Percentiles rank a stretch among this genome's conserved stretches.
Conservation (phyloP, 2,113 vertebrate genomes). For the Macquaria australasica region DNA sequence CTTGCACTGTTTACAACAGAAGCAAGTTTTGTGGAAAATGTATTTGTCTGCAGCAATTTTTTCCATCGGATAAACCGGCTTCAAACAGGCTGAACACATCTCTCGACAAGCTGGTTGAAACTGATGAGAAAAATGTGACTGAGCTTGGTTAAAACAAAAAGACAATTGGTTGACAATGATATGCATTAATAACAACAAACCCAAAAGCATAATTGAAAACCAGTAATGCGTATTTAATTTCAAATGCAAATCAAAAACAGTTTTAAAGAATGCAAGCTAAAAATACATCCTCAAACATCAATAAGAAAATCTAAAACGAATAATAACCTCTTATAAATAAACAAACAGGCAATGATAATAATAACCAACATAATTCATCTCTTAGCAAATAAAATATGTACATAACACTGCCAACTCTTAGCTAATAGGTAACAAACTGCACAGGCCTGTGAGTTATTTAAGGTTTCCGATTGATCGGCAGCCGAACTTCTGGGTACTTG, state of each 20-base stretch:
- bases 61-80: slow-evolving; percentile 87
- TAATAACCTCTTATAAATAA: not conserved
- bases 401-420: not conserved
- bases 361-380: slow-evolving; percentile 2
- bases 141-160: not conserved
- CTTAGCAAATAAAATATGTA: slow-evolving; percentile 11
- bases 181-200: not conserved
- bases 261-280: not conserved
- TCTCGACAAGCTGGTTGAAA: slow-evolving; percentile 81
- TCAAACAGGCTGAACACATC: slow-evolving; percentile 84
- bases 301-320: not conserved
- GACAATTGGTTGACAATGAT: not conserved
- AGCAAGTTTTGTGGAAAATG: slow-evolving; percentile 87
- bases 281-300: slow-evolving; percentile 7
- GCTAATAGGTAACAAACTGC: not conserved
- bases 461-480: slow-evolving; percentile 71
- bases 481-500: slow-evolving; percentile 81
- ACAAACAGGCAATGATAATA: not conserved
- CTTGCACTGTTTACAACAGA: slow-evolving; percentile 88
- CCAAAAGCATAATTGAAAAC: not conserved
- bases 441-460: not conserved
- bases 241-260: slow-evolving; percentile 16
- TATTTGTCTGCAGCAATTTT: slow-evolving; percentile 80
- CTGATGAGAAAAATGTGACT: slow-evolving; percentile 71
- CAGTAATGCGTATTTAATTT: slow-evolving; percentile 13